phyloP scores from a whole-genome alignment of 64 coral and sea anemone genomes.

The Catalaphyllia jardinei region DNA sequence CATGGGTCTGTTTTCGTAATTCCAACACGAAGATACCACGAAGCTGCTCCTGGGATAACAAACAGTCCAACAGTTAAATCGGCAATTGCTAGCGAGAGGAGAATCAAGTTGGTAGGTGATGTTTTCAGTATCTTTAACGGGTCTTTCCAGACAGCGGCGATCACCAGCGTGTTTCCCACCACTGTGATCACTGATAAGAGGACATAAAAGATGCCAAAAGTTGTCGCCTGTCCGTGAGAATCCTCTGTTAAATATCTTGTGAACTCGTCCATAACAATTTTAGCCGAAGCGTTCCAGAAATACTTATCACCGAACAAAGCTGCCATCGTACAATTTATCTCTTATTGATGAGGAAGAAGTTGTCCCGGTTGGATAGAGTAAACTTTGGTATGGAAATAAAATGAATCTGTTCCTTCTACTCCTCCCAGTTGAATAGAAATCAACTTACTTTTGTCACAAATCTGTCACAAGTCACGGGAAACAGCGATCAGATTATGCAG shows the following conservation, averaged over 20 bases:
- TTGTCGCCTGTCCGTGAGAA: neutral
- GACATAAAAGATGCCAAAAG: neutral
- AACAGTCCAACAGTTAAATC: slow-evolving; percentile 10
- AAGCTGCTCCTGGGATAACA: neutral
- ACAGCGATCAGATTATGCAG: too few species aligned
- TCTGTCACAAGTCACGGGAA: too few species aligned
- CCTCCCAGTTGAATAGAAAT: too few species aligned
- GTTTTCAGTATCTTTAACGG: slow-evolving; percentile 2
- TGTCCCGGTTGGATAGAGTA: neutral
- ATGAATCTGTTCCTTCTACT: too few species aligned
- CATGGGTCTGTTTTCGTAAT: neutral
- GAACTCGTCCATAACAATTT: neutral
- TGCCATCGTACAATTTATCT: neutral
- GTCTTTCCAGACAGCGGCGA: slow-evolving; percentile 34
- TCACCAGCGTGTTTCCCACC: slow-evolving; percentile 27
- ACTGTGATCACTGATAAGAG: neutral
- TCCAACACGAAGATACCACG: neutral
- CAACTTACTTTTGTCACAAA: too few species aligned
- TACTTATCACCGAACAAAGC: neutral
- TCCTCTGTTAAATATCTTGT: neutral
- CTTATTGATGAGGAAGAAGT: neutral
- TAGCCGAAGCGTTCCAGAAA: neutral
- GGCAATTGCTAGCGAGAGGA: neutral
- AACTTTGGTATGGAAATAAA: neutral
- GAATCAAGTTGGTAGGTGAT: slow-evolving; percentile 3